These are phyloP conservation scores for Gymnoscelis rufifasciata DNA, from an alignment of 2,888 invertebrate genomes.

Conservation along the genomic window DNA sequence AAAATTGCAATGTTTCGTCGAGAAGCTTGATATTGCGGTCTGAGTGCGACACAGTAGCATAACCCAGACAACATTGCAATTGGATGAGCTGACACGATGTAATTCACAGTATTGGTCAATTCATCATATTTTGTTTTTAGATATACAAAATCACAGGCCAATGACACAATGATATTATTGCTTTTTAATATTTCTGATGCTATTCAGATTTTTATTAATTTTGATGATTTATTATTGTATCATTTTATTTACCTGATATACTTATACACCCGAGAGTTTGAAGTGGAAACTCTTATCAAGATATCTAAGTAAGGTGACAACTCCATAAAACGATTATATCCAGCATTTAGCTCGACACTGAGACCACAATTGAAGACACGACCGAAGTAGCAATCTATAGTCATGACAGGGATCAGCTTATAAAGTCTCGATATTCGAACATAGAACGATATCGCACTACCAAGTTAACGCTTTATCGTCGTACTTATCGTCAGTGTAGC, in stretches of 20 bases:
- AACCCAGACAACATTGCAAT: conserved; percentile 45
- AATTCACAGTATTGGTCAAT: conserved; percentile 34
- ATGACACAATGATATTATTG: too few relatives aligned
- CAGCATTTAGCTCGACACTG: conserved; percentile 4
- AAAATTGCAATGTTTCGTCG: conserved; percentile 48
- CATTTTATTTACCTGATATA: too few relatives aligned
- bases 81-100: conserved; percentile 36
- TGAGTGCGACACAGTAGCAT: conserved; percentile 40
- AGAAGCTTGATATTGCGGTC: conserved; percentile 44
- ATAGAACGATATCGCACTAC: conserved; percentile 11
- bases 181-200: too few relatives aligned
- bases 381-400: conserved; percentile 1
- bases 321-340: conserved; percentile 9
- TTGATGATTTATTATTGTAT: too few relatives aligned
- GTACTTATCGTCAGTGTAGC: conserved; percentile 20
- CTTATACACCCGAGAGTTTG: not conserved
- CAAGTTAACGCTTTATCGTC: conserved; percentile 15
- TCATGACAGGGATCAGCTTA: conserved; percentile 4
- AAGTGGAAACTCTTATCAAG: conserved; percentile 6
- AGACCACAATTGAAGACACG: conserved; percentile 6
- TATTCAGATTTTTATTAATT: too few relatives aligned
- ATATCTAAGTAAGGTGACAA: conserved; percentile 14
- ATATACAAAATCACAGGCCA: too few relatives aligned
- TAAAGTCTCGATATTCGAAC: conserved; percentile 11
- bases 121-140: conserved; percentile 24